Evolutionary conservation across 2,888 invertebrate species (phyloP).

Genomic region (Lepidochitona cinerea): DNA sequence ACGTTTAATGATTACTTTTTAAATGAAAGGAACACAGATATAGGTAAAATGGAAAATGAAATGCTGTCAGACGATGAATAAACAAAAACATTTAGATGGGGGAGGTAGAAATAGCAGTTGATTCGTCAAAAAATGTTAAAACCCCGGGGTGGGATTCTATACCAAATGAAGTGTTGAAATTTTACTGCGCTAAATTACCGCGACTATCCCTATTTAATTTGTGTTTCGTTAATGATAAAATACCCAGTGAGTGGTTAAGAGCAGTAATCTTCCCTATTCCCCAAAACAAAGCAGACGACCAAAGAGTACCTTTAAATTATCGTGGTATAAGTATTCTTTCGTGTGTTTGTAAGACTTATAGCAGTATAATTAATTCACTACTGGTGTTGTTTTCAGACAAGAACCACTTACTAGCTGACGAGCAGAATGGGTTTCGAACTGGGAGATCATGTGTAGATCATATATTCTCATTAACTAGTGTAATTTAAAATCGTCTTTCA

Average conservation of each 20-base stretch:
- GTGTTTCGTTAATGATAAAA: background rate
- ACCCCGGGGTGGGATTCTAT: background rate
- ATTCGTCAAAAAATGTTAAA: background rate
- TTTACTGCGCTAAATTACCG: background rate
- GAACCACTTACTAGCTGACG: background rate
- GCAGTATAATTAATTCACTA: background rate
- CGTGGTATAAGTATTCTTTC: background rate
- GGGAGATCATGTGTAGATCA: background rate
- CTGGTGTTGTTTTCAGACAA: background rate
- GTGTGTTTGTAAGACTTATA: background rate
- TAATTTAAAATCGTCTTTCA: background rate
- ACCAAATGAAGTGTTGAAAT: background rate
- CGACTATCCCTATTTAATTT: background rate
- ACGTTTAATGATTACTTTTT: background rate
- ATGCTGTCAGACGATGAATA: background rate
- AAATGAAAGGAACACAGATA: background rate
- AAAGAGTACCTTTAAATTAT: background rate
- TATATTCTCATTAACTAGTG: background rate
- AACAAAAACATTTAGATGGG: background rate
- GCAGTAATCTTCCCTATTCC: background rate
- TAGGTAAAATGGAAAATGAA: background rate
- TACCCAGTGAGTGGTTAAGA: background rate
- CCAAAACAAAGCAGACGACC: background rate
- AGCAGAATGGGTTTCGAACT: background rate
- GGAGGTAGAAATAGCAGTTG: background rate